Percentiles rank a stretch among this genome's conserved stretches.
These are phyloP conservation scores for Pterostichus niger DNA, from an alignment of 2,888 invertebrate species.

Conservation along the genomic window DNA sequence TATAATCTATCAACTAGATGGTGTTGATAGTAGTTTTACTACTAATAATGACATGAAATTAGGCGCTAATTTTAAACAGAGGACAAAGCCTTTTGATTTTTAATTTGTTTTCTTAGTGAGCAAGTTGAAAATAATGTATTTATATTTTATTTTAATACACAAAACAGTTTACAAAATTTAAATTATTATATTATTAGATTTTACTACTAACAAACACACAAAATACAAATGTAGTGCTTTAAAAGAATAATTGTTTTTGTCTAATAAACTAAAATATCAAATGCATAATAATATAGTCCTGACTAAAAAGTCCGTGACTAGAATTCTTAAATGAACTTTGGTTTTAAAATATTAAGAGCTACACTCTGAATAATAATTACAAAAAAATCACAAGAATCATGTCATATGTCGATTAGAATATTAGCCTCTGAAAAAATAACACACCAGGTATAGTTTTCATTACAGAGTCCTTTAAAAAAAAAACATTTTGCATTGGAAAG, in stretches of 20 bases:
- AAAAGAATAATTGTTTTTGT: constrained; percentile 59
- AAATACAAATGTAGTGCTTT: constrained; percentile 65
- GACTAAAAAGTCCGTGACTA: constrained; percentile 64
- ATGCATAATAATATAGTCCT: constrained; percentile 61
- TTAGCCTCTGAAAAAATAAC: constrained; percentile 54
- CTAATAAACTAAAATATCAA: constrained; percentile 63
- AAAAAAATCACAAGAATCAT: constrained; percentile 58
- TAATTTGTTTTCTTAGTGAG: not conserved
- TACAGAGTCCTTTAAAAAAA: not conserved
- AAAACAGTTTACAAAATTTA: constrained; percentile 67
- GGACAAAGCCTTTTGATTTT: no score
- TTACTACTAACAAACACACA: constrained; percentile 65
- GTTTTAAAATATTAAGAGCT: constrained; percentile 61
- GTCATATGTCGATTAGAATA: constrained; percentile 22
- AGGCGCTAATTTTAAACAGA: no score
- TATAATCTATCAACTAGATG: no score
- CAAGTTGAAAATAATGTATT: constrained; percentile 47
- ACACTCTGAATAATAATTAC: constrained; percentile 46
- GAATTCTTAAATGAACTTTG: constrained; percentile 64
- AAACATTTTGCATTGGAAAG: constrained; percentile 19
- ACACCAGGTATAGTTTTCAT: constrained; percentile 28
- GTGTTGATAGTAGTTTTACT: no score
- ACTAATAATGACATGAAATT: no score
- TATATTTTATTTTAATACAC: constrained; percentile 66
- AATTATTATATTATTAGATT: constrained; percentile 63